Evolutionary conservation across 2,797 vertebrate genomes (phyloP).

Genomic region (Lepus oiostolus): DNA sequence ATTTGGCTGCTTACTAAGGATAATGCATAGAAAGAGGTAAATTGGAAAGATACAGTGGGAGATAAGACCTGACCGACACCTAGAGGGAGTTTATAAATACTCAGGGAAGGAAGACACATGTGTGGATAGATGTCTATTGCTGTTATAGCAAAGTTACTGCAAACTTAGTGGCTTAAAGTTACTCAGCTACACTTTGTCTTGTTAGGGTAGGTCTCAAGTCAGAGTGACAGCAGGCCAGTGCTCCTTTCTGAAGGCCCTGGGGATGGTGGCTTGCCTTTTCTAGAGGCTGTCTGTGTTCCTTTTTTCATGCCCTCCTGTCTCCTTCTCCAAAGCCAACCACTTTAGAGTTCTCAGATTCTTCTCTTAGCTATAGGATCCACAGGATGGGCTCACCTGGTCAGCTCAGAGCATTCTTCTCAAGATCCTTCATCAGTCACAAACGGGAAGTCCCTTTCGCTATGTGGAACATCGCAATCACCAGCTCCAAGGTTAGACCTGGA

Average conservation of each 20-base stretch:
- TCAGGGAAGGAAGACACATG: neutral
- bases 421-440: neutral
- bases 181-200: neutral
- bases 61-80: neutral
- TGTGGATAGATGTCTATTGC: neutral
- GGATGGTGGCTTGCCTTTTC: neutral
- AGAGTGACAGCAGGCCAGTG: neutral
- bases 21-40: neutral
- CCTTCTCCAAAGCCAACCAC: neutral
- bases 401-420: neutral
- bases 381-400: neutral
- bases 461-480: neutral
- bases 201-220: neutral
- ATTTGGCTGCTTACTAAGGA: slow-evolving; percentile 4
- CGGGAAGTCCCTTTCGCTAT: neutral
- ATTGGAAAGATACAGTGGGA: slow-evolving; percentile 26
- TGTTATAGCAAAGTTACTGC: neutral
- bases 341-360: neutral
- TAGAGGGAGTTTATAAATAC: slow-evolving; percentile 16
- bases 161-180: neutral
- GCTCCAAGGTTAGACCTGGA: neutral
- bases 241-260: neutral
- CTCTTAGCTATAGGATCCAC: neutral
- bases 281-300: neutral
- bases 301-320: neutral